These are phyloP conservation scores for Apantesis nais DNA, from an alignment of 2,888 invertebrate genomes.

Conservation along the genomic window DNA sequence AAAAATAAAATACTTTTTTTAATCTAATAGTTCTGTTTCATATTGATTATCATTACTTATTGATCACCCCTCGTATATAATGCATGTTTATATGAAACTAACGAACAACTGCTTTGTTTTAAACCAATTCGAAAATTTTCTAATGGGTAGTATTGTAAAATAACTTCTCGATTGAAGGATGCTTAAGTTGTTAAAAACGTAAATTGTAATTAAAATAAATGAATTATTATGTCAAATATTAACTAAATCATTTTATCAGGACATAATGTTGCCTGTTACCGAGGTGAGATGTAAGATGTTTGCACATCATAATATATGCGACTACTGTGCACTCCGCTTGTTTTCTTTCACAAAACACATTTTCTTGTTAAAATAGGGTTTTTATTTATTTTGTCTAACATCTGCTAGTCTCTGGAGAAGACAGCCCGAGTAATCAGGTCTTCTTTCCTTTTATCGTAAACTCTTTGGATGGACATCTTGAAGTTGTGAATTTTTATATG, in stretches of 20 bases:
- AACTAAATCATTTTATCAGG: not conserved
- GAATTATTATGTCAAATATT: not conserved
- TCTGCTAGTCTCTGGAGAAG: too few relatives aligned
- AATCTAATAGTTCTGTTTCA: too few relatives aligned
- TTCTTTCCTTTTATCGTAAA: too few relatives aligned
- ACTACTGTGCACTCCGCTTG: not conserved
- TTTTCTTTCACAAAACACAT: not conserved
- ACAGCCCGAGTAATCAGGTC: too few relatives aligned
- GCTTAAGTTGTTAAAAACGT: not conserved
- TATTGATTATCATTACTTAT: too few relatives aligned
- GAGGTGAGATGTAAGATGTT: not conserved
- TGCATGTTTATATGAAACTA: not conserved
- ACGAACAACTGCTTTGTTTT: not conserved
- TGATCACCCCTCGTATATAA: too few relatives aligned
- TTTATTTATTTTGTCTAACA: too few relatives aligned
- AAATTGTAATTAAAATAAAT: not conserved
- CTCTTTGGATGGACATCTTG: too few relatives aligned
- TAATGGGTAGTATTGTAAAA: not conserved
- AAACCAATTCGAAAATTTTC: too few relatives aligned
- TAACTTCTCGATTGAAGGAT: not conserved
- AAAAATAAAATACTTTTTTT: too few relatives aligned
- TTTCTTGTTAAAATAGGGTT: not conserved
- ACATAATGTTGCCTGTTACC: not conserved
- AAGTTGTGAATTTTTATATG: too few relatives aligned
- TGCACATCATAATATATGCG: not conserved